Percentiles rank a stretch among this genome's conserved stretches.
phyloP scores from a whole-genome alignment of 2,113 vertebrate genomes.

The Cheirogaleus medius region DNA sequence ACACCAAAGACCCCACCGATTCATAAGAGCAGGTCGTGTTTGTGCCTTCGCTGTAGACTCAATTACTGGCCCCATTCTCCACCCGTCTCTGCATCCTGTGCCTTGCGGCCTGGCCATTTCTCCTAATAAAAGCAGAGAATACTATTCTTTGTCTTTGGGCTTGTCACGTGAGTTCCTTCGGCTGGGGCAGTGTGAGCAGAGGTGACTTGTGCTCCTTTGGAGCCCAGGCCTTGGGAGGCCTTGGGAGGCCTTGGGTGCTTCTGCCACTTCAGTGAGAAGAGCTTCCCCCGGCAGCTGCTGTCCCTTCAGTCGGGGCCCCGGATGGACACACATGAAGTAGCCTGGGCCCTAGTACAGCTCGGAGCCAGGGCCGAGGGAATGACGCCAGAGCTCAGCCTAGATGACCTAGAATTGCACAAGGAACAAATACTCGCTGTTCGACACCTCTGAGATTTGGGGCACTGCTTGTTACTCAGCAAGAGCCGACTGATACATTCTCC shows the following conservation, averaged over 20 bases:
- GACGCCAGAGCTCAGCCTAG: not conserved
- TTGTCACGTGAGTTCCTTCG: not conserved
- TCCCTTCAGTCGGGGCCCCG: too few relatives aligned
- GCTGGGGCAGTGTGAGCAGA: not conserved
- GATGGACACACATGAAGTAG: too few relatives aligned
- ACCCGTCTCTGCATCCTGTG: too few relatives aligned
- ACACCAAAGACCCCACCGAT: too few relatives aligned
- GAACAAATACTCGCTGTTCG: not conserved
- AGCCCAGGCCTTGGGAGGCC: not conserved
- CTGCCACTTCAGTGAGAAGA: not conserved
- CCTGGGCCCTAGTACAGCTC: too few relatives aligned
- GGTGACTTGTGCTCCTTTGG: fast-evolving
- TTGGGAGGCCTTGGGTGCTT: not conserved
- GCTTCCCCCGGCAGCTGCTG: not conserved
- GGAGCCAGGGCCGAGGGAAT: not conserved
- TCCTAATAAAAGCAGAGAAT: not conserved
- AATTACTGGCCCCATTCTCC: fast-evolving
- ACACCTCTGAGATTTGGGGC: not conserved
- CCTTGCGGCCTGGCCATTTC: not conserved
- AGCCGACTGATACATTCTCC: not conserved
- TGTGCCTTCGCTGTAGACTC: fast-evolving
- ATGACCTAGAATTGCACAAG: too few relatives aligned
- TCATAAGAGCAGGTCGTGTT: fast-evolving
- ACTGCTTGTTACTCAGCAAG: not conserved
- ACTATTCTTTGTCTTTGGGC: too few relatives aligned